These are phyloP conservation scores for Ceryle rudis DNA, from an alignment of 2,797 vertebrate genomes.

Conservation along the genomic window DNA sequence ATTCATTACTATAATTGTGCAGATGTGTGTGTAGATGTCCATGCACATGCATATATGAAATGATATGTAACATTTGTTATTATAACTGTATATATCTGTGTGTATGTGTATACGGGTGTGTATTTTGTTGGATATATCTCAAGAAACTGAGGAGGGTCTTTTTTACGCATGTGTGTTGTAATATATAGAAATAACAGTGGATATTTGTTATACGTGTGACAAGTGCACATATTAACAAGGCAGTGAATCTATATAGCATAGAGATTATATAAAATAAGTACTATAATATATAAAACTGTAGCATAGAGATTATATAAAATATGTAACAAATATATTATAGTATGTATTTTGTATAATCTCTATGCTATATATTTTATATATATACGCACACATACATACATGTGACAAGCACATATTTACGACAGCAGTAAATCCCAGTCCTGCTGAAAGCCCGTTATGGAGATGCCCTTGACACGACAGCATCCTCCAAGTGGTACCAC, in stretches of 20 bases:
- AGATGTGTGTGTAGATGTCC: neutral
- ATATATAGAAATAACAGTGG: neutral
- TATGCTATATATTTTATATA: neutral
- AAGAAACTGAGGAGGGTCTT: neutral
- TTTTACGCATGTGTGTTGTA: neutral
- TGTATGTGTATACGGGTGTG: too few relatives aligned
- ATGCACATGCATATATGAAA: neutral
- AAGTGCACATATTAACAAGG: neutral
- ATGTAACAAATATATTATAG: neutral
- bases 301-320: neutral
- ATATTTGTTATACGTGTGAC: neutral
- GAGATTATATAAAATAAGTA: neutral
- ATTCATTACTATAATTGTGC: neutral
- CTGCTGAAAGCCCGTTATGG: rapidly evolving
- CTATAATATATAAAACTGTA: neutral
- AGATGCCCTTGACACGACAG: neutral
- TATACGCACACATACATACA: too few relatives aligned
- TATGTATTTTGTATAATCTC: neutral
- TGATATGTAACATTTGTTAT: neutral
- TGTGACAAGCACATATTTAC: neutral
- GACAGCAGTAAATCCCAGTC: neutral
- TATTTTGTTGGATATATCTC: neutral
- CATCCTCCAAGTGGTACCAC: neutral
- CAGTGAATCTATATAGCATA: neutral
- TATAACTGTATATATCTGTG: too few relatives aligned